Conservation (phyloP, 1,140 invertebrate genomes). For the Orchesella cincta region DNA sequence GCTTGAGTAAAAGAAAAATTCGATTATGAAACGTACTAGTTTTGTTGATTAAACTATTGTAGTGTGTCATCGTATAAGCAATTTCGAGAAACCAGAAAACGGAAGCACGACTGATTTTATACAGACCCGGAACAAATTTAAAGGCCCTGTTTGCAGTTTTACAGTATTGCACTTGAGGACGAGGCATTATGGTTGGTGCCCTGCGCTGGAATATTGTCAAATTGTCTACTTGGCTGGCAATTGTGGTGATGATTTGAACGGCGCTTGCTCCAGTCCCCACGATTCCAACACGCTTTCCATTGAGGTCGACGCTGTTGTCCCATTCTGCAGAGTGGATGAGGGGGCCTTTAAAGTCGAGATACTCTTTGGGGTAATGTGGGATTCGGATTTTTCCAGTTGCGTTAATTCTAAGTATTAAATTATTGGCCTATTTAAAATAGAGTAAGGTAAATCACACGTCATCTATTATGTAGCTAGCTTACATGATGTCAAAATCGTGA, state of each 20-base stretch:
- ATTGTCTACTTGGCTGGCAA: conserved; percentile 34
- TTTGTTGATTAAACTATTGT: neutral
- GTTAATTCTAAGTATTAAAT: conserved; percentile 1
- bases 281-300: conserved; percentile 40
- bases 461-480: neutral
- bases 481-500: conserved; percentile 35
- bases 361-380: conserved; percentile 16
- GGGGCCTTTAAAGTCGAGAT: neutral
- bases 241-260: conserved; percentile 41
- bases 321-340: conserved; percentile 26
- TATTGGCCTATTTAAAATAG: neutral
- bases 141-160: neutral
- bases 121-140: neutral
- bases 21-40: too few species aligned
- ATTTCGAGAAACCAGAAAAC: neutral
- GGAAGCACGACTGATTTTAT: neutral
- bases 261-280: conserved; percentile 44
- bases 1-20: too few species aligned
- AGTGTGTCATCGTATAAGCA: neutral
- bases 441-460: neutral
- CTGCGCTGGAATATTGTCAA: conserved; percentile 39
- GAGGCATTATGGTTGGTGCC: conserved; percentile 25
- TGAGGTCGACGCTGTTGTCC: conserved; percentile 24
- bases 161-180: conserved; percentile 27
- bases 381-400: conserved; percentile 12